Conservation (phyloP, 2,888 invertebrate species). For the Acronicta aceris region DNA sequence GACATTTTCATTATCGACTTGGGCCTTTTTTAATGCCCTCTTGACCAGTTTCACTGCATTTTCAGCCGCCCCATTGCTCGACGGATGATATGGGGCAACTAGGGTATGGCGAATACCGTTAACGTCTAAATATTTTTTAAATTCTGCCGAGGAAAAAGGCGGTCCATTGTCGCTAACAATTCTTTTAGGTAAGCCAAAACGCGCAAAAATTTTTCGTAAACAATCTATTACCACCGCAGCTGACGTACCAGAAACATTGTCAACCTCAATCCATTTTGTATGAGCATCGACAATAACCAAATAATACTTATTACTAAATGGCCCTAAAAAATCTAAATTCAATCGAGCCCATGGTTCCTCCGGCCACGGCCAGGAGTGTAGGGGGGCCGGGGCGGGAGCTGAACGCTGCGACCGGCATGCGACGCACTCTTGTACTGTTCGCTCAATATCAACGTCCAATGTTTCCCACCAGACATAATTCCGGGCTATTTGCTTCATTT, state of each 20-base stretch:
- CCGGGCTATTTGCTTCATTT: constrained; percentile 49
- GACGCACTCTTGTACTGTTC: constrained; percentile 8
- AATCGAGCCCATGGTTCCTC: constrained; percentile 21
- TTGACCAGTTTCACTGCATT: not conserved
- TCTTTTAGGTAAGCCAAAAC: constrained; percentile 2
- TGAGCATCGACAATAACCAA: not conserved
- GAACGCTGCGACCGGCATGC: constrained; percentile 16
- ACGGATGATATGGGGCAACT: not conserved
- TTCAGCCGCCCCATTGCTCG: no score
- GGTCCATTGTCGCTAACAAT: constrained; percentile 4
- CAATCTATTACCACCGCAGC: no score
- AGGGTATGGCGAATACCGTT: constrained; percentile 2
- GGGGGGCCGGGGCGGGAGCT: constrained; percentile 33
- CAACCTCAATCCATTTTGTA: constrained; percentile 1
- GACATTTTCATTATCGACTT: not conserved
- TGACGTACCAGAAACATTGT: not conserved
- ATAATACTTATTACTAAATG: constrained; percentile 1
- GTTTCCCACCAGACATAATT: constrained; percentile 50
- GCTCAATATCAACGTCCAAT: constrained; percentile 34
- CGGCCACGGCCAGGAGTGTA: constrained; percentile 47
- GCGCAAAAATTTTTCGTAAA: not conserved
- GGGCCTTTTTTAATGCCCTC: not conserved
- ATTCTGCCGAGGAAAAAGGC: constrained; percentile 3
- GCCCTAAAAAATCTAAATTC: constrained; percentile 5
- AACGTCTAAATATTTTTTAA: not conserved